Conservation (phyloP, 2,797 vertebrate species). For the Onychomys torridus region DNA sequence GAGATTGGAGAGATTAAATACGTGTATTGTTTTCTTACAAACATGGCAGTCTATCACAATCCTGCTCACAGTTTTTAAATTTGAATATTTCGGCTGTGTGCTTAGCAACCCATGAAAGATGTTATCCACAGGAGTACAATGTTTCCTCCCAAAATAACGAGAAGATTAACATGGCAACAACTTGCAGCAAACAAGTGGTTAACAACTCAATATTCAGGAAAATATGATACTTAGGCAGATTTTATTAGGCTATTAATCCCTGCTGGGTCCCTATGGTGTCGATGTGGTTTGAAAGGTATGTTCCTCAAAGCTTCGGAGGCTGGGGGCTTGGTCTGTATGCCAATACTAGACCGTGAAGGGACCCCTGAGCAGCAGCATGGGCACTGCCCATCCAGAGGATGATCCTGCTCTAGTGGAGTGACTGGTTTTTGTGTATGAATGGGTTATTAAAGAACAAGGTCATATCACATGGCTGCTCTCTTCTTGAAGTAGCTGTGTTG, state of each 20-base stretch:
- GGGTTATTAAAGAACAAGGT: neutral
- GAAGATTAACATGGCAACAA: conserved; percentile 77
- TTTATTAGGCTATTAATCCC: conserved; percentile 35
- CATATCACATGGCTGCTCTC: neutral
- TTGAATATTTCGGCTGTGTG: conserved; percentile 84
- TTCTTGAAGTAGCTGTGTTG: neutral
- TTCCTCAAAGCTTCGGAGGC: neutral
- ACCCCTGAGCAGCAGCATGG: neutral
- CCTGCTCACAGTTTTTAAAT: conserved; percentile 86
- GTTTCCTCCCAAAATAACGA: conserved; percentile 74
- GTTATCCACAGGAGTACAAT: conserved; percentile 84
- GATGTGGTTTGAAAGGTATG: too few relatives aligned
- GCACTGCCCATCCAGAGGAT: neutral
- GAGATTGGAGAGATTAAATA: conserved; percentile 73
- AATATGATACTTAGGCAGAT: conserved; percentile 1
- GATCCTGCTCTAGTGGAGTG: too few relatives aligned
- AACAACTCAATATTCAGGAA: conserved; percentile 65
- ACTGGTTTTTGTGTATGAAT: neutral
- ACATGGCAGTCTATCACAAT: conserved; percentile 85
- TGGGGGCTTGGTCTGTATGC: too few relatives aligned
- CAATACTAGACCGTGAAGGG: fast-evolving
- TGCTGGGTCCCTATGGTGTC: neutral
- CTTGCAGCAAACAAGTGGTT: conserved; percentile 73
- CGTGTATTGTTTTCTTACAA: conserved; percentile 26
- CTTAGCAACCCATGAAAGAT: conserved; percentile 87